phyloP scores from a whole-genome alignment of 2,797 vertebrate species.

The Oophaga sylvatica region DNA sequence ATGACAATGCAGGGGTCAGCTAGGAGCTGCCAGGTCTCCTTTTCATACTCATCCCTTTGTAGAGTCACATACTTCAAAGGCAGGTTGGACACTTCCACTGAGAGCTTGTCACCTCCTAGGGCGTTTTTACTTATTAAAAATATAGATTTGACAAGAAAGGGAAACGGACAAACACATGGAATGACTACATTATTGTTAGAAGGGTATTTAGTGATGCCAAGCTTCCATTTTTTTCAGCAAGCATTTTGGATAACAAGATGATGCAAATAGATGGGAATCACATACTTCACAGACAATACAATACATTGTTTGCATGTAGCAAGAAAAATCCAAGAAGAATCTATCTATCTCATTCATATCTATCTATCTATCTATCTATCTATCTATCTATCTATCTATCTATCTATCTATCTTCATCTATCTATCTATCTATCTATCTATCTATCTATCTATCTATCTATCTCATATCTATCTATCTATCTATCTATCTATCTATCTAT shows the following conservation, averaged over 20 bases:
- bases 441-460: conserved; percentile 11
- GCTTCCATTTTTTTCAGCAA: too few species aligned
- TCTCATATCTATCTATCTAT: too few species aligned
- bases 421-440: conserved; percentile 6
- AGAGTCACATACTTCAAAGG: conserved; percentile 69
- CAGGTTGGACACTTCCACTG: neutral
- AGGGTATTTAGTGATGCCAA: neutral
- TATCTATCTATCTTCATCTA: too few species aligned
- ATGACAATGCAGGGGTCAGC: conserved; percentile 74
- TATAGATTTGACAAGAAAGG: conserved; percentile 39
- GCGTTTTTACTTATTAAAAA: conserved; percentile 39
- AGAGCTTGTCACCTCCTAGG: conserved; percentile 26
- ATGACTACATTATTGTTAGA: neutral
- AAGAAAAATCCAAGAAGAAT: neutral
- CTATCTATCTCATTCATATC: conserved; percentile 13
- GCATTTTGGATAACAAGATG: neutral
- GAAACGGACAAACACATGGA: neutral
- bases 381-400: conserved; percentile 5
- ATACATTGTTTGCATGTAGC: neutral
- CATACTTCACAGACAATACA: neutral
- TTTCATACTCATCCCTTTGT: conserved; percentile 71
- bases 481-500: conserved; percentile 3
- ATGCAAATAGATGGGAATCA: neutral
- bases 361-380: conserved; percentile 2
- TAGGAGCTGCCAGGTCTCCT: conserved; percentile 70